Percentiles rank a stretch among this genome's conserved stretches.
phyloP scores from a whole-genome alignment of 2,113 vertebrate genomes.

The Tamias sibiricus region DNA sequence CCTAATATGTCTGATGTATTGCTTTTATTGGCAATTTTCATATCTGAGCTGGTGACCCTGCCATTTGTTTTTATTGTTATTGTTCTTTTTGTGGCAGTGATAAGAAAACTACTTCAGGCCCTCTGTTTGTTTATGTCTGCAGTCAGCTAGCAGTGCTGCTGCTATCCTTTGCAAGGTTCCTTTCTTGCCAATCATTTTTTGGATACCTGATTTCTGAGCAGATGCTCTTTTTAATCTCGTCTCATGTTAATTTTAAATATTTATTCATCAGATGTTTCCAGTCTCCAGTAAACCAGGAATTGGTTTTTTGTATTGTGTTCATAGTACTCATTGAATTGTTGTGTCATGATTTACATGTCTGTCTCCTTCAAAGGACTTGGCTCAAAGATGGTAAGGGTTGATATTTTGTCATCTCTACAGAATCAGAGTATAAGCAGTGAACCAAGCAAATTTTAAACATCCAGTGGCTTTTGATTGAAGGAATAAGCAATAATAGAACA shows the following conservation, averaged over 20 bases:
- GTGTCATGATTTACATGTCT: background rate
- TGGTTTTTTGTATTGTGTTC: conserved; percentile 12
- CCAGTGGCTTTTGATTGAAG: background rate
- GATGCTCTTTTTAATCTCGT: conserved; percentile 61
- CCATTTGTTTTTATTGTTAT: conserved; percentile 63
- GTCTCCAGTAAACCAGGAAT: conserved; percentile 13
- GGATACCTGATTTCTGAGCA: conserved; percentile 56
- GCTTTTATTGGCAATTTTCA: conserved; percentile 8
- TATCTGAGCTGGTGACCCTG: conserved; percentile 46
- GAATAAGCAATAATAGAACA: background rate
- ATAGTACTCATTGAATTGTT: background rate
- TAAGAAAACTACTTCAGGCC: background rate
- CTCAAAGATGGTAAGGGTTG: background rate
- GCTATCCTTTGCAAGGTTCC: background rate
- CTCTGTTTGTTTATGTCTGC: background rate
- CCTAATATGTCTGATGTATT: background rate
- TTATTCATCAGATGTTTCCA: conserved; percentile 48
- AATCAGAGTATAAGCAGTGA: background rate
- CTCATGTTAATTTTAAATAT: conserved; percentile 67
- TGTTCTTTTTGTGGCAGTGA: background rate
- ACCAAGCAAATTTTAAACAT: background rate
- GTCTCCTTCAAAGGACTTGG: background rate
- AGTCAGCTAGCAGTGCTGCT: background rate
- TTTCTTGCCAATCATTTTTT: conserved; percentile 35
- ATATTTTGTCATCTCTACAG: background rate